phyloP scores from a whole-genome alignment of 2,888 invertebrate species.

The Harpagoxenus sublaevis region DNA sequence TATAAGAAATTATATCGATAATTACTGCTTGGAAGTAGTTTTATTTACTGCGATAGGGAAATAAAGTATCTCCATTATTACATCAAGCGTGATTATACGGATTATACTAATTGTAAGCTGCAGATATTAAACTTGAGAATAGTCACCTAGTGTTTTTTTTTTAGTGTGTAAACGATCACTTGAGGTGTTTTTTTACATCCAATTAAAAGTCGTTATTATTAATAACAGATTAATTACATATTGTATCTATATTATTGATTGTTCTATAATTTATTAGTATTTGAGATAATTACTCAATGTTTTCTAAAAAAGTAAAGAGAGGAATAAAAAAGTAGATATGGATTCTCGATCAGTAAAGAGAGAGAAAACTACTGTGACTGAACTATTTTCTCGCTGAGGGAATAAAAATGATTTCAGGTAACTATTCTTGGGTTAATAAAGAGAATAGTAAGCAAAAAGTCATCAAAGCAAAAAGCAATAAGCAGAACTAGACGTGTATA shows the following conservation, averaged over 20 bases:
- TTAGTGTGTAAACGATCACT: too few relatives aligned
- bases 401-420: neutral
- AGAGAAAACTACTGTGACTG: neutral
- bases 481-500: neutral
- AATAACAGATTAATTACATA: too few relatives aligned
- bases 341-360: neutral
- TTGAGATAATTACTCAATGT: neutral
- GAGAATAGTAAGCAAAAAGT: neutral
- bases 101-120: too few relatives aligned
- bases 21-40: conserved; percentile 20
- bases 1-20: conserved; percentile 1
- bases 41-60: conserved; percentile 3
- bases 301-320: neutral
- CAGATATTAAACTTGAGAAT: neutral
- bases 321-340: neutral
- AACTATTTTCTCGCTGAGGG: neutral
- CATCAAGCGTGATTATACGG: neutral
- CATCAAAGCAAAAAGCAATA: conserved; percentile 14
- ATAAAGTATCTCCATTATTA: conserved; percentile 4
- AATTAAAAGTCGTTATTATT: too few relatives aligned
- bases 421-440: neutral
- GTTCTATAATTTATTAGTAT: neutral
- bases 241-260: neutral
- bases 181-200: too few relatives aligned
- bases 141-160: neutral